Base-by-base conservation (phyloP, 2,113 vertebrate species). In the Panurus biarmicus region DNA sequence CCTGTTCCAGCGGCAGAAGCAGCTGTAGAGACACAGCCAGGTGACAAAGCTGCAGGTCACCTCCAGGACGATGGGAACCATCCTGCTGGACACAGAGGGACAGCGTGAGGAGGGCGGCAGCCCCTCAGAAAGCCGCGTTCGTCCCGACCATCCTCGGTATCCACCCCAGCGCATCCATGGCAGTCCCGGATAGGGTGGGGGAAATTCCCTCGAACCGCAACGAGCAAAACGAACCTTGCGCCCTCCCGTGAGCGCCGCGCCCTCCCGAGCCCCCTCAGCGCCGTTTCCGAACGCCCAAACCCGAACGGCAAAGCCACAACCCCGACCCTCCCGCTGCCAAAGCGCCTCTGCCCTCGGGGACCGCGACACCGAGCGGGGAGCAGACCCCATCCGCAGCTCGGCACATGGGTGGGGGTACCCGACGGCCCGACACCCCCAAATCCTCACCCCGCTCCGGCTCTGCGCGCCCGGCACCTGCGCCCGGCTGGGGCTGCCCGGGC, bases 21-120 rank as follows among this genome's bases (percentile, higher is more conserved):
- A 48, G 9, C 91, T 17, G 82, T 99, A 99, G n/a, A 99, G 97
- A 11, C 87, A 93, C 40, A 97, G 96, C 98, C 98, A 99, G 61
- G 96, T 93, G 28, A 82, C 75, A 14, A 98, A 86, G 97, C 98
- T 98, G 85, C 97, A 94, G 51, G 90, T 65, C 31, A 98, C 97
- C 90, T 96, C 94, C 4, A 97, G 94, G 53, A 93, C 60, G 57
- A 98, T 54, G 87, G 94, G 21, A 25, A 91, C 19, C 76, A 96
- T 97, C 98, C 98, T 98, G 87, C 93, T 85, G 71, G 31, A 40
- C 23, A 8, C 42, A 36, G 24, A 35, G 33, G 0, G 3, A 11
- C 58, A 22, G 26, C 4, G 1, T 6, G 1, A n/a, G 3, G 12
- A 40, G 53, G 38, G 12, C 26, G 7, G 64, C 75, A 36, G 48